A percentile compares a stretch with the other conserved stretches of the same genome.
Evolutionary conservation across 2,797 vertebrate genomes (phyloP).

Genomic region (Danio choprae): DNA sequence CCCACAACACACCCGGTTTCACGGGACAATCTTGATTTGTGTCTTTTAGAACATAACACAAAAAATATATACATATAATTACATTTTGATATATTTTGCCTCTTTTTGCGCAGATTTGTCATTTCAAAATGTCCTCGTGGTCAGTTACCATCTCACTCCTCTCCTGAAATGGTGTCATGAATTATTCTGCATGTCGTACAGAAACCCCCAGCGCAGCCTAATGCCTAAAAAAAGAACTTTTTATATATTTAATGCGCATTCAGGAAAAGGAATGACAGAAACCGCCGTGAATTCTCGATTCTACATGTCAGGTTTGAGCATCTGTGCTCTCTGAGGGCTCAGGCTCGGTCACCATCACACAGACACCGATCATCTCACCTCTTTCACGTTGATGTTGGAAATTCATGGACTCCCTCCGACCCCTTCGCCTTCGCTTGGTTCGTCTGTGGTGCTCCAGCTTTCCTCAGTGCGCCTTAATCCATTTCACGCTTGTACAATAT

Average conservation of each 20-base stretch:
- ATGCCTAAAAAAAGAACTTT: background rate
- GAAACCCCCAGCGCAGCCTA: background rate
- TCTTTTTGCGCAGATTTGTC: background rate
- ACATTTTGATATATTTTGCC: background rate
- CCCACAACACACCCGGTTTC: background rate
- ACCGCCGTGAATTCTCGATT: background rate
- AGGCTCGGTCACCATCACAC: constrained; percentile 21
- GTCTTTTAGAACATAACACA: background rate
- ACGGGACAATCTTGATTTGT: background rate
- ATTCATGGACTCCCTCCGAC: constrained; percentile 80
- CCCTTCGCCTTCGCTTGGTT: constrained; percentile 79
- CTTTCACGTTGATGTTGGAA: constrained; percentile 81
- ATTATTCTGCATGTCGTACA: constrained; percentile 4
- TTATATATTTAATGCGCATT: constrained; percentile 14
- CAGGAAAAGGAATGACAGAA: background rate
- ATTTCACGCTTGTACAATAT: constrained; percentile 61
- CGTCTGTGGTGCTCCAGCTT: constrained; percentile 82
- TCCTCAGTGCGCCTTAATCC: constrained; percentile 74
- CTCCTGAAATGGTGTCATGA: constrained; percentile 30
- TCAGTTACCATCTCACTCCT: constrained; percentile 17
- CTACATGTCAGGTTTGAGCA: background rate
- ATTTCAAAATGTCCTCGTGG: constrained; percentile 43
- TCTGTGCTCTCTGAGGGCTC: constrained; percentile 1
- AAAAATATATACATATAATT: background rate
- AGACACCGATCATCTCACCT: constrained; percentile 71